Evolutionary conservation across 2,888 invertebrate species (phyloP).

Genomic region (Acleris emargana): DNA sequence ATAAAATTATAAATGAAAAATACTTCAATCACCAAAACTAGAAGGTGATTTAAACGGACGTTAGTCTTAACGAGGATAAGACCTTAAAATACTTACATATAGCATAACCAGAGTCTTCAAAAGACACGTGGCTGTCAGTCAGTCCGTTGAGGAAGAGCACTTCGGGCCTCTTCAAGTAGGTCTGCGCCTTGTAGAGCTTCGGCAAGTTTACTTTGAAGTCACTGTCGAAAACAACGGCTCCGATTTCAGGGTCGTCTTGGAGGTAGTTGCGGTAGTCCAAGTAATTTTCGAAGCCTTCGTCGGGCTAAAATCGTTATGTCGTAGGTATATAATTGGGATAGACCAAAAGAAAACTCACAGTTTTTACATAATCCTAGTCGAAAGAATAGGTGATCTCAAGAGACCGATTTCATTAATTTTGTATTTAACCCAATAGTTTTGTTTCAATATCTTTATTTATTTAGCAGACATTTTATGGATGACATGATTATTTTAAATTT

Average conservation of each 20-base stretch:
- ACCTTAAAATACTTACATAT: neutral
- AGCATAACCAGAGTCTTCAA: constrained; percentile 47
- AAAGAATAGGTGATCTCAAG: too few relatives aligned
- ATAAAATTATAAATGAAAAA: too few relatives aligned
- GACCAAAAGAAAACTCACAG: too few relatives aligned
- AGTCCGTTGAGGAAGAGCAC: constrained; percentile 80
- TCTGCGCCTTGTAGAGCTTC: constrained; percentile 75
- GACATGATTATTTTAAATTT: too few relatives aligned
- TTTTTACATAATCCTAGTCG: too few relatives aligned
- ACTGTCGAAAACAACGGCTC: constrained; percentile 84
- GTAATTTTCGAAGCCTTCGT: constrained; percentile 52
- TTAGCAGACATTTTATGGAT: too few relatives aligned
- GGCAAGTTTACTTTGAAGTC: constrained; percentile 77
- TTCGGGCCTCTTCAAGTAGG: constrained; percentile 75
- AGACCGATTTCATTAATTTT: too few relatives aligned
- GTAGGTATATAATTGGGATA: too few relatives aligned
- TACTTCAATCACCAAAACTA: too few relatives aligned
- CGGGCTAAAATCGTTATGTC: constrained; percentile 55
- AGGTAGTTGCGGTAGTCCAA: constrained; percentile 57
- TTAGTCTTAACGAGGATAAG: neutral
- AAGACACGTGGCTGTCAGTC: constrained; percentile 68
- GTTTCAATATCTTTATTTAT: too few relatives aligned
- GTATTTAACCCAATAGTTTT: too few relatives aligned
- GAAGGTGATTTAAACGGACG: too few relatives aligned
- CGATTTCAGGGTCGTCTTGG: constrained; percentile 71